These are phyloP conservation scores for Sericinus montela DNA, from an alignment of 2,888 invertebrate genomes.

Conservation along the genomic window DNA sequence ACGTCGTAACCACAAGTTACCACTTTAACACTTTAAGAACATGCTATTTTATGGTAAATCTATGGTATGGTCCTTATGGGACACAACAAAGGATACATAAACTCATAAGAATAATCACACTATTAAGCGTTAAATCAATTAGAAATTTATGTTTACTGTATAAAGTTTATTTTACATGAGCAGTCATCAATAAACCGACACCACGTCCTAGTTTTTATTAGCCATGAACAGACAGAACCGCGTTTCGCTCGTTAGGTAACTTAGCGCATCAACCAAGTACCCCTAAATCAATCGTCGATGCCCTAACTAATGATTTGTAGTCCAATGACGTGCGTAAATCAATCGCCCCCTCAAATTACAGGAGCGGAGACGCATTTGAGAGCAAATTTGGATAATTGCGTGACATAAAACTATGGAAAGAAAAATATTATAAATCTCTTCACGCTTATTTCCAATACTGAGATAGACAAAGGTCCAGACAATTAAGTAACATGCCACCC, in stretches of 20 bases:
- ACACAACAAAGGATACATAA: not conserved
- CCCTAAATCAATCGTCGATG: conserved; percentile 34
- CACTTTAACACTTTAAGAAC: too few relatives aligned
- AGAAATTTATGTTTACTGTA: not conserved
- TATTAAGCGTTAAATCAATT: not conserved
- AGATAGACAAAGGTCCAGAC: too few relatives aligned
- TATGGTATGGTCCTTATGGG: too few relatives aligned
- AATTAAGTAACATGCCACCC: too few relatives aligned
- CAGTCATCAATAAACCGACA: conserved; percentile 7
- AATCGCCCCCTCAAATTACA: conserved; percentile 33
- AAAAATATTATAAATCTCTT: too few relatives aligned
- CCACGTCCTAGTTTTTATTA: conserved; percentile 5
- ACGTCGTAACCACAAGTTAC: too few relatives aligned
- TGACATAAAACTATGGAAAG: not conserved
- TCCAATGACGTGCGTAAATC: conserved; percentile 51
- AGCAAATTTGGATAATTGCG: conserved; percentile 10
- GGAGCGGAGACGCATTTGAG: conserved; percentile 30
- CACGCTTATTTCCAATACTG: too few relatives aligned
- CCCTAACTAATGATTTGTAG: conserved; percentile 50
- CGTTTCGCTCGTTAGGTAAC: conserved; percentile 11
- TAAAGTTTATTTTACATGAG: conserved; percentile 6
- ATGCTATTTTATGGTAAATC: too few relatives aligned
- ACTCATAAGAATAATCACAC: not conserved
- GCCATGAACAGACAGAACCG: not conserved
- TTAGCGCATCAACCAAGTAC: conserved; percentile 7